These are phyloP conservation scores for Paramacrobiotus metropolitanus DNA, from an alignment of 1,140 invertebrate genomes.

Conservation along the genomic window DNA sequence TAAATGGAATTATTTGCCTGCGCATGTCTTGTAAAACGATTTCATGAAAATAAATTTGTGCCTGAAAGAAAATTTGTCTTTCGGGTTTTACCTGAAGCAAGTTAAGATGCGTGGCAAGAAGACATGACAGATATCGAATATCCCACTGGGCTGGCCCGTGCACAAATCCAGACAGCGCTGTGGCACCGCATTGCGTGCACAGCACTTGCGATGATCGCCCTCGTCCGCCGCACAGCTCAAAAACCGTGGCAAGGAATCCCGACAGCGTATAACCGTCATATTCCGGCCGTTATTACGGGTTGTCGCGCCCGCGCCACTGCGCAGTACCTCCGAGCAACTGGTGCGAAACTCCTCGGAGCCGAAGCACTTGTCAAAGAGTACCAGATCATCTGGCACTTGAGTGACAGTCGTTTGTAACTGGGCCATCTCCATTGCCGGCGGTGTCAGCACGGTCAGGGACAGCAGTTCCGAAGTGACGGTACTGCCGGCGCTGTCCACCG, in stretches of 20 bases:
- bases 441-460: background rate
- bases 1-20: background rate
- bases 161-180: background rate
- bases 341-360: background rate
- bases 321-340: background rate
- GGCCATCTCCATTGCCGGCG: too few relatives aligned
- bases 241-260: background rate
- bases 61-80: background rate
- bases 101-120: background rate
- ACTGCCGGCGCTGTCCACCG: background rate
- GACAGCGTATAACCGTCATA: background rate
- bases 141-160: background rate
- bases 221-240: background rate
- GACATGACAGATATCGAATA: background rate
- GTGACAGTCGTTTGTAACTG: background rate
- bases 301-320: background rate
- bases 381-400: background rate
- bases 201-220: background rate
- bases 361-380: slow-evolving; percentile 2
- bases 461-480: background rate
- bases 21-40: background rate
- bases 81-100: background rate
- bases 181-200: background rate
- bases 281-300: background rate
- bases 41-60: background rate